These are phyloP conservation scores for Nephila pilipes DNA, from an alignment of 1,140 invertebrate species.

Conservation along the genomic window DNA sequence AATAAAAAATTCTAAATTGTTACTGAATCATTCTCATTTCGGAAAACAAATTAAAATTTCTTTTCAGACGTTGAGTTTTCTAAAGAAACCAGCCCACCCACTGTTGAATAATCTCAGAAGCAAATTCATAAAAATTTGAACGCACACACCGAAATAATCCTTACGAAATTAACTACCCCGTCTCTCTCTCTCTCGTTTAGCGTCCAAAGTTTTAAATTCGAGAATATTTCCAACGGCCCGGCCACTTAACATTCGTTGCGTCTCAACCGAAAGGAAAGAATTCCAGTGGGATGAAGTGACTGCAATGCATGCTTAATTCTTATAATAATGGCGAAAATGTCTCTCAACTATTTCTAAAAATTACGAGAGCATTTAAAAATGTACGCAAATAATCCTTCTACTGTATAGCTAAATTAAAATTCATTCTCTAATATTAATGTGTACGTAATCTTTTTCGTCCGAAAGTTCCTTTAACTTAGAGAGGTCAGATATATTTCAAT, in stretches of 20 bases:
- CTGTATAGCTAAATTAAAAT: not conserved
- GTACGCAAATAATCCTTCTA: not conserved
- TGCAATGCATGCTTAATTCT: not conserved
- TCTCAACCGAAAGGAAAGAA: not conserved
- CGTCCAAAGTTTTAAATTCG: not conserved
- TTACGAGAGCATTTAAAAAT: slow-evolving; percentile 13
- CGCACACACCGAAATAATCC: not conserved
- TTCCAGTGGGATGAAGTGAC: not conserved
- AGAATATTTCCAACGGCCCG: not conserved
- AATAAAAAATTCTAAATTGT: too few species aligned
- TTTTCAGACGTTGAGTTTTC: too few species aligned
- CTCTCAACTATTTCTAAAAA: not conserved
- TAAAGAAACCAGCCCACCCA: too few species aligned
- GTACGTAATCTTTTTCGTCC: not conserved
- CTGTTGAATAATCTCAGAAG: too few species aligned
- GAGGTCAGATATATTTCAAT: slow-evolving; percentile 42
- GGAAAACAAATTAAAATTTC: too few species aligned
- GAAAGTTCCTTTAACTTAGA: not conserved
- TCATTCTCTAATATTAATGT: not conserved
- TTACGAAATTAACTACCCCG: not conserved
- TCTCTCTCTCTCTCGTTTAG: not conserved
- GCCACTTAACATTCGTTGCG: not conserved
- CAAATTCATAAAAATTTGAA: too few species aligned
- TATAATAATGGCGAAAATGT: not conserved
- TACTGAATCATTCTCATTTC: too few species aligned